A percentile compares a stretch with the other conserved stretches of the same genome.
Evolutionary conservation across 1,140 invertebrate species (phyloP).

Genomic region (Thaumatotibia leucotreta): DNA sequence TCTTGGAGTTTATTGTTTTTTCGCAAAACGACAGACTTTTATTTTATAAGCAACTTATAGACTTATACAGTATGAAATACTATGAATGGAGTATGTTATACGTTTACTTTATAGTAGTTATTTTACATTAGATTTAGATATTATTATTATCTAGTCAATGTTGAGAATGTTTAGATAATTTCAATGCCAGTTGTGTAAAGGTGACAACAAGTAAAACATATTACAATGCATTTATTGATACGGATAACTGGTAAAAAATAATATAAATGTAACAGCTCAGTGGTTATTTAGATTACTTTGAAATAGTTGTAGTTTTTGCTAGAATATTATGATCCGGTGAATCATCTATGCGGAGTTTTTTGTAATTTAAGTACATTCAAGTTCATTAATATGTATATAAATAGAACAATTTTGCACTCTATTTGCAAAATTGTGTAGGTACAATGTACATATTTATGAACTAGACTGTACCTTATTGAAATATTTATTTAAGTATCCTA

Average conservation of each 20-base stretch:
- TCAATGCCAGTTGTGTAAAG: not conserved
- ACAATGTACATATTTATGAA: too few species aligned
- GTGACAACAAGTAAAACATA: not conserved
- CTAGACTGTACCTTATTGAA: too few species aligned
- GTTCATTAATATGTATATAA: too few species aligned
- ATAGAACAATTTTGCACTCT: too few species aligned
- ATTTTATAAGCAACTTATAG: not conserved
- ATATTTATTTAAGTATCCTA: too few species aligned
- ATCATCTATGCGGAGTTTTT: too few species aligned
- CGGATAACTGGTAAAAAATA: not conserved
- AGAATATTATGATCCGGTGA: too few species aligned
- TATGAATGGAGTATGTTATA: not conserved
- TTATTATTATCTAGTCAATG: constrained; percentile 42
- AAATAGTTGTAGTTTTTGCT: not conserved
- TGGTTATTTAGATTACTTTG: too few species aligned
- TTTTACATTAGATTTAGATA: constrained; percentile 6
- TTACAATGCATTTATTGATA: constrained; percentile 14
- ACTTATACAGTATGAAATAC: constrained; percentile 1
- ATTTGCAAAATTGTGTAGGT: too few species aligned
- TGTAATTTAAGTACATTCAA: too few species aligned
- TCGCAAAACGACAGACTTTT: too few species aligned
- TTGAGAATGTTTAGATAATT: constrained; percentile 21
- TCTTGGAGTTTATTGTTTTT: not conserved
- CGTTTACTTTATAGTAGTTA: constrained; percentile 1
- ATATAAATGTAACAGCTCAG: not conserved